Evolutionary conservation across 2,797 vertebrate species (phyloP).

Genomic region (Staurois parvus): DNA sequence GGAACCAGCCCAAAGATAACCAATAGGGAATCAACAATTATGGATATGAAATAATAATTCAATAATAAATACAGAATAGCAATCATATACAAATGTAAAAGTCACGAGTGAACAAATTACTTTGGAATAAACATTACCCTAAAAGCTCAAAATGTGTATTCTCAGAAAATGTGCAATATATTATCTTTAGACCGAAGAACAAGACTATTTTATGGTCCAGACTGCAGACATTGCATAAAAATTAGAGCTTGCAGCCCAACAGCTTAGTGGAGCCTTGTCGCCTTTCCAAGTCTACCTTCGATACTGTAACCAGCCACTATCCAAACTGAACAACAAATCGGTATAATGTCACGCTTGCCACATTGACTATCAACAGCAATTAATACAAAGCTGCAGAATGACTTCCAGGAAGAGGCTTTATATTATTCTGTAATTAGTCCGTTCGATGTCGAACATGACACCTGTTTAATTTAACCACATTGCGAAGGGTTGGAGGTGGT

Average conservation of each 20-base stretch:
- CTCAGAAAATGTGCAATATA: no score
- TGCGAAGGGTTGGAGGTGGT: not conserved
- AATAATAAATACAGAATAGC: no score
- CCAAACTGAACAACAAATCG: not conserved
- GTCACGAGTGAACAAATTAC: no score
- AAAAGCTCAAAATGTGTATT: no score
- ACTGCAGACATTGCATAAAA: no score
- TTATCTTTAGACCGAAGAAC: no score
- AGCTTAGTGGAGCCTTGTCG: not conserved
- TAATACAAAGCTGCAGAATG: not conserved
- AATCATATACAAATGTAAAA: no score
- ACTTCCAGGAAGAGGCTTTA: conserved; percentile 14
- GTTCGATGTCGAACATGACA: not conserved
- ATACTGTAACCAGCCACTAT: not conserved
- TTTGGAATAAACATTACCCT: no score
- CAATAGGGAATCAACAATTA: no score
- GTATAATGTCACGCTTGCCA: not conserved
- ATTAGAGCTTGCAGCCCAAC: not conserved
- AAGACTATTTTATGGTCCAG: no score
- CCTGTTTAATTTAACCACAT: not conserved
- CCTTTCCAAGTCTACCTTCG: not conserved
- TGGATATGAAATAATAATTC: no score
- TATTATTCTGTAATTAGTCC: conserved; percentile 16
- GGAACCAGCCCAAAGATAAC: no score
- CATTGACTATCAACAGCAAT: conserved; percentile 1